Base-by-base conservation (phyloP, 2,888 invertebrate genomes). In the Tolmerus cingulatus region DNA sequence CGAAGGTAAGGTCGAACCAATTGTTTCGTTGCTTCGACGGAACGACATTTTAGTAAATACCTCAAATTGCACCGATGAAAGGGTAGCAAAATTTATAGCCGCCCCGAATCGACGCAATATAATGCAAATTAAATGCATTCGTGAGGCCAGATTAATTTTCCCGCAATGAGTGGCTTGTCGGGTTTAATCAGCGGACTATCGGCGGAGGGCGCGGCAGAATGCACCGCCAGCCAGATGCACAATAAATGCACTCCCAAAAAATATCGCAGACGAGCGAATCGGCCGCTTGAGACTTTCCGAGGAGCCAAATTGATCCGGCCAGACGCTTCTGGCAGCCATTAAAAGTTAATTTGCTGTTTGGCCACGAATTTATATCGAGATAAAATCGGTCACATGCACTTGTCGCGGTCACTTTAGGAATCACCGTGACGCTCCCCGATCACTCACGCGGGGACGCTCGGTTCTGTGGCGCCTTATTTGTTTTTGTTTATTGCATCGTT, bases 351-450 rank as follows among this genome's bases (percentile, higher is more conserved):
- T 84, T 66, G 57, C 19, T 66, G 84, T 77, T 77, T 77, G 77
- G 77, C 77, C 19, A 77, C 77, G 77, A 77, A 77, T 16, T 34
- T 76, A 23, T 4, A 34, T 43, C 14, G n/a, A 37, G 77, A 34
- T 40, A 37, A 43, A 23, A 37, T 34, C 43, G 37, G 85, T 85
- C 85, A 85, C 85, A 85, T 85, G 74, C 85, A 85, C 34, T 85
- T 85, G 85, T 43, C 74, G 43, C 43, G 43, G 85, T 85, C 85
- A 74, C 43, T 85, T 66, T 85, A 43, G 74, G 43, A 51, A 51
- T 34, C 34, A 82, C 51, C 57, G 37, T 55, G 51, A 16, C 51
- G 51, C 30, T 78, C 19, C 27, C 78, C 78, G 37, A 23, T 78
- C 78, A 43, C 43, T 43, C 23, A 46, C 43, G 8, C n/a, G 37